Percentiles rank a stretch among this genome's conserved stretches.
These are phyloP conservation scores for Sinelater perroti DNA, from an alignment of 2,888 invertebrate genomes.

Conservation along the genomic window DNA sequence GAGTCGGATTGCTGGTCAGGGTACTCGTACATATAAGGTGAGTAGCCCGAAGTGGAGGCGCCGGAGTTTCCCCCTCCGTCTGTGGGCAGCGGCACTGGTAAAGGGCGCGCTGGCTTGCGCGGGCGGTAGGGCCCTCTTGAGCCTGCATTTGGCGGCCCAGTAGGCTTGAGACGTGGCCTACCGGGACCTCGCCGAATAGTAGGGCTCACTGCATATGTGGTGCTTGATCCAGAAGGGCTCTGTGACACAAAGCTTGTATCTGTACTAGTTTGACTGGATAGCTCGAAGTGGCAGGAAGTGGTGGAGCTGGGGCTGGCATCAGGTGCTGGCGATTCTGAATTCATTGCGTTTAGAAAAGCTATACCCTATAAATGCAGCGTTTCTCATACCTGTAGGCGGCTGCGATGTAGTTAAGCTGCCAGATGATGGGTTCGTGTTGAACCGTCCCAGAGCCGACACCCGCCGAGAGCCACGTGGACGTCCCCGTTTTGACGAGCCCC, in stretches of 20 bases:
- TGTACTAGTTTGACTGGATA: neutral
- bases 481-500: constrained; percentile 74
- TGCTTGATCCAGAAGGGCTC: neutral
- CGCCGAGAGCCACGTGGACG: constrained; percentile 78
- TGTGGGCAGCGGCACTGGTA: constrained; percentile 59
- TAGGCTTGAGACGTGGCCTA: constrained; percentile 71
- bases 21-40: constrained; percentile 55
- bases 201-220: constrained; percentile 14
- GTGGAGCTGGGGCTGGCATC: neutral
- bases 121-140: constrained; percentile 67
- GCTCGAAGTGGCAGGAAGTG: neutral
- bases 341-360: no score
- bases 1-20: constrained; percentile 47
- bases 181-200: constrained; percentile 72
- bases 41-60: constrained; percentile 48
- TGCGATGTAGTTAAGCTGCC: constrained; percentile 6
- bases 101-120: constrained; percentile 64
- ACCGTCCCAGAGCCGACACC: constrained; percentile 61
- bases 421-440: constrained; percentile 33
- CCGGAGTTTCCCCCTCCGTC: constrained; percentile 50
- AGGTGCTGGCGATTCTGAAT: no score
- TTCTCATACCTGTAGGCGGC: neutral
- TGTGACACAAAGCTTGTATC: neutral
- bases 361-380: no score
- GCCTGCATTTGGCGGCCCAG: constrained; percentile 72